Base-by-base conservation (phyloP, 2,113 vertebrate genomes). In the Paralichthys olivaceus region DNA sequence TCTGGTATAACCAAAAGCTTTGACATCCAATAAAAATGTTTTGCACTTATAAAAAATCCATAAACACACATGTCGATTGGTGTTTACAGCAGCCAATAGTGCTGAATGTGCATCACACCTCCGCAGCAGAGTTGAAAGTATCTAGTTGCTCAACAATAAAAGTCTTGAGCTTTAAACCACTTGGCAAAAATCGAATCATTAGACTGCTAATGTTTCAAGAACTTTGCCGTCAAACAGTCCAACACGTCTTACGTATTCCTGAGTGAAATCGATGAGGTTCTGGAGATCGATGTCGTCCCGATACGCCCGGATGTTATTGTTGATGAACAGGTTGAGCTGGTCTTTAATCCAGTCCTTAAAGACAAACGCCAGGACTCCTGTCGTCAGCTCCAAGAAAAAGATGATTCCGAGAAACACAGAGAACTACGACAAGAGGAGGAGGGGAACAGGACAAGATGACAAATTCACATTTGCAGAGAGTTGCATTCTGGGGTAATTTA, bases 261-360 rank as follows among this genome's bases (percentile, higher is more conserved):
- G 98, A 25, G 98, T 99, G 92, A 99, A 99, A 89, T 99, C 98
- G 77, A 99, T 99, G 77, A 99, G 97, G 91, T 99, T 99, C 89
- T 99, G 98, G 45, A 99, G 95, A 84, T 99, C 98, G 65, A 99
- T 99, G 92, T 99, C 98, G 66, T 99, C 98, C 70, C 98, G 87
- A 91, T 99, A 99, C 0, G 97, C 98, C 87, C 97, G 94, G 93
- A 99, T 98, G 93, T 99, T 99, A 92, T 98, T 99, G 95, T 99
- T 98, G 92, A 99, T 99, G 85, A 99, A 99, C 89, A 99, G 95
- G 91, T 99, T 97, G 64, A 99, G 96, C 93, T 99, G 98, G 91
- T 99, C 98, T 92, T 98, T 98, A 90, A 99, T 99, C 98, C 98
- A 99, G 93, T 99, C 97, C 93, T 99, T 99, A 85, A 99, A 99